phyloP scores from a whole-genome alignment of 2,113 vertebrate genomes.

The Columbina picui region DNA sequence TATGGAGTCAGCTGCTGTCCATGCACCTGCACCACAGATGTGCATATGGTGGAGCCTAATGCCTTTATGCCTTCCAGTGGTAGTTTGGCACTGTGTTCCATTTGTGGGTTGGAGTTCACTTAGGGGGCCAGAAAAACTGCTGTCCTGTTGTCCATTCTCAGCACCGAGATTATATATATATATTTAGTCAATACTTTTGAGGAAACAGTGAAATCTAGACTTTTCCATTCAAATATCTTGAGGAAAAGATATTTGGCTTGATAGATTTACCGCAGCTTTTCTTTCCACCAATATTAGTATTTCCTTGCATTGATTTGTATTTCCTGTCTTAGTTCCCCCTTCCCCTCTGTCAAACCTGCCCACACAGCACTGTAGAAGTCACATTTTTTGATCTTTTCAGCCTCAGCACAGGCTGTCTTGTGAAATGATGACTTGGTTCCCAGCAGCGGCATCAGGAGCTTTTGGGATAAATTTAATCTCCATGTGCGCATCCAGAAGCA shows the following conservation, averaged over 20 bases:
- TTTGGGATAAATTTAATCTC: background rate
- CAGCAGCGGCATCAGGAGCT: background rate
- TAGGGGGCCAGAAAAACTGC: background rate
- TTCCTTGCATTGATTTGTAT: background rate
- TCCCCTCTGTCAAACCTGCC: background rate
- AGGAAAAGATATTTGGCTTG: background rate
- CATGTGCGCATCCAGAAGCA: background rate
- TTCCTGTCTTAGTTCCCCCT: background rate
- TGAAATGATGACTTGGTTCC: background rate
- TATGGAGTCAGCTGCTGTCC: background rate
- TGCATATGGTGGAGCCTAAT: background rate
- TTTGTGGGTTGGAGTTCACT: background rate
- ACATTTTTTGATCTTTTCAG: background rate
- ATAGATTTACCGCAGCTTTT: background rate
- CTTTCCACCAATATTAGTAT: background rate
- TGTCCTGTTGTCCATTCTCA: background rate
- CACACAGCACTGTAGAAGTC: background rate
- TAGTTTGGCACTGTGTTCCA: background rate
- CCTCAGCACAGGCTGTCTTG: background rate
- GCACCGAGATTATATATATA: background rate
- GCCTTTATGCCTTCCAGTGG: background rate
- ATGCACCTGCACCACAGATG: rapidly evolving
- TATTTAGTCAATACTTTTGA: background rate
- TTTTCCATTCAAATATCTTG: background rate
- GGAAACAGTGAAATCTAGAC: background rate